Evolutionary conservation across 1,140 invertebrate species (phyloP), one percentile per base, ranked within the genome.

Genomic region (Caenorhabditis brenneri): DNA sequence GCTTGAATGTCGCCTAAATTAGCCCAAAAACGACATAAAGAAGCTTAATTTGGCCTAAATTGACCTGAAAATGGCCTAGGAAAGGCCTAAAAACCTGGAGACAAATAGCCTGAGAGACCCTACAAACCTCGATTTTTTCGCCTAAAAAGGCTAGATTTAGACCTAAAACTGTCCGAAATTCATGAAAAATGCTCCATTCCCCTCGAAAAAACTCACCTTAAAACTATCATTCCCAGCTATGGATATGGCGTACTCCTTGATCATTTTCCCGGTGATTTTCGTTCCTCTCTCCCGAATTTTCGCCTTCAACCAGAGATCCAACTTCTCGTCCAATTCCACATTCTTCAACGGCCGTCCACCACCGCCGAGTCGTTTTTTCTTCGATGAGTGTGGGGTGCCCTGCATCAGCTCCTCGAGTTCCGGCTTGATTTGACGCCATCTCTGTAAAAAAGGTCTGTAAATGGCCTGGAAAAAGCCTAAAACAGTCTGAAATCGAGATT

Each of bases 261-360:
- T 74, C 27, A 33, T 24, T 24, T 42, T 74, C 16, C 65, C 65
- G 0, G 65, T 42, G n/a, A 74, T 42, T 31, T 74, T 74, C 65
- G n/a, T n/a, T n/a, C 7, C 65, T 39, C 19, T 31, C 0, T 46
- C 24, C 33, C 6, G 12, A 22, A 22, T 10, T 27, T 55, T 55
- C 53, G 24, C 22, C 9, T 55, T 55, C 53, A 74, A 33, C 65
- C 65, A 74, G 1, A 42, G n/a, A n/a, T 74, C 65, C 10, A 74
- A 12, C 46, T 74, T 74, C 36, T 74, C 36, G 24, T 74, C 65
- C n/a, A 74, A 24, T 74, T 74, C 65, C 65, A 42, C 65, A 74
- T 74, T 74, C 15, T 74, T 74, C 36, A 74, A 24, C 65, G 36
- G 36, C 2, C 65, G 27, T 24, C 65, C 65, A 2, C 36, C 65